Base-by-base conservation (phyloP, 2,113 vertebrate species). In the Vireo altiloquus region DNA sequence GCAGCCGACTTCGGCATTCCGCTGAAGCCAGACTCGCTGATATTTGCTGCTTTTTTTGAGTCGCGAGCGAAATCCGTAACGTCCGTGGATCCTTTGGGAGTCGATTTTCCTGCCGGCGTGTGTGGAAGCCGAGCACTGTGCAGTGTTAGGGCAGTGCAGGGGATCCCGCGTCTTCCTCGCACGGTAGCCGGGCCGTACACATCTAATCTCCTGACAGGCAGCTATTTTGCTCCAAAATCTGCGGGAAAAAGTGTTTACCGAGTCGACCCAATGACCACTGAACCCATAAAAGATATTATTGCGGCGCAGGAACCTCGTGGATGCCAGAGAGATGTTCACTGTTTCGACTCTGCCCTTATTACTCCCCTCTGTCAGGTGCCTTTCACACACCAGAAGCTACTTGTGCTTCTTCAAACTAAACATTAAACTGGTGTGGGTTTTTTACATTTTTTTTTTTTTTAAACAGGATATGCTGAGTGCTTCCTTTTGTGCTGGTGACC, bases 401-500 rank as follows among this genome's bases (percentile, higher is more conserved):
- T 84, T 65, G 54, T 37, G 15, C n/a, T 39, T 30, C 66, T 69
- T 56, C 75, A 82, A 82, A 57, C 35, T 15, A 56, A 93, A n/a
- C 35, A 14, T 74, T 44, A 11, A 52, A 52, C 35, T 66, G 28
- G 1, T 28, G 23, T n/a, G 16, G 9, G 8, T 7, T 33, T 66
- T 39, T 47, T 60, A 18, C 54, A 52, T 47, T 30, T 39, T 78
- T 79, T 53, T 47, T 30, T 39, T 78, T 79, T 53, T 44, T 39
- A 39, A 91, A 54, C 92, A 94, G 94, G 89, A 94, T 94, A n/a
- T 84, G 54, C 61, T 6, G 82, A 76, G 42, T 63, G 68, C 37
- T 94, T 95, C 76, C 76, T 94, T 94, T 83, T 85, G 72, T 75
- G 71, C 47, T 37, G 31, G 56, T 84, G 94, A 92, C 91, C 90